These are phyloP conservation scores for Zoanthus sociatus DNA, from an alignment of 92 coral and sea anemone genomes.

Conservation along the genomic window DNA sequence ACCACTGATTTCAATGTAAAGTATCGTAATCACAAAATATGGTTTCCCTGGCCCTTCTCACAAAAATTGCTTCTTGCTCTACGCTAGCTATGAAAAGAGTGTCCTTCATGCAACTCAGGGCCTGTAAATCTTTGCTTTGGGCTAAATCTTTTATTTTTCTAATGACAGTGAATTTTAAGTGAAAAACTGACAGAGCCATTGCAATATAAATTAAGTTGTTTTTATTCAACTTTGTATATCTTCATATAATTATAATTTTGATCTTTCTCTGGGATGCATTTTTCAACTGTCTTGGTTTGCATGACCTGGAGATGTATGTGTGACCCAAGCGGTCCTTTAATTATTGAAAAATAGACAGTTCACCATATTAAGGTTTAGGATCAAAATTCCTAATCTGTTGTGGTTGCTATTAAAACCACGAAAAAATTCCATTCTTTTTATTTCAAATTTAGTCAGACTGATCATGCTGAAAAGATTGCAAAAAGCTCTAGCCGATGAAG, in stretches of 20 bases:
- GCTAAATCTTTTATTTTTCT: no score
- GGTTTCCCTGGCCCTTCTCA: no score
- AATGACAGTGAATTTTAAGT: no score
- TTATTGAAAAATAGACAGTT: constrained; percentile 14
- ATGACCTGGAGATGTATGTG: neutral
- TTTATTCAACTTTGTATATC: neutral
- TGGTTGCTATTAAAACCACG: constrained; percentile 23
- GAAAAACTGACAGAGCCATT: no score
- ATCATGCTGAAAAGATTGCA: neutral
- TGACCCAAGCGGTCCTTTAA: neutral
- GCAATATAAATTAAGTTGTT: neutral
- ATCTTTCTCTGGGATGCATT: neutral
- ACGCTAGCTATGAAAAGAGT: no score
- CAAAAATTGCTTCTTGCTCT: no score
- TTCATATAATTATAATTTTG: neutral
- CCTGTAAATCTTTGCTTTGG: no score
- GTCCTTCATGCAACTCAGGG: no score
- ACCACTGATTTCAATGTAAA: no score
- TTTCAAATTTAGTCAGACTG: neutral
- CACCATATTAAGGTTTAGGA: constrained; percentile 19
- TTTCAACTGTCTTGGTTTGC: neutral
- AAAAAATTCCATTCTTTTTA: neutral
- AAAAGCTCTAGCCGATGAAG: neutral
- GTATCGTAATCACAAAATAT: no score
- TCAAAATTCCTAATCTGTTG: constrained; percentile 11